These are phyloP conservation scores for Caenorhabditis sp. DNA, from an alignment of 2,888 invertebrate species.

Conservation along the genomic window DNA sequence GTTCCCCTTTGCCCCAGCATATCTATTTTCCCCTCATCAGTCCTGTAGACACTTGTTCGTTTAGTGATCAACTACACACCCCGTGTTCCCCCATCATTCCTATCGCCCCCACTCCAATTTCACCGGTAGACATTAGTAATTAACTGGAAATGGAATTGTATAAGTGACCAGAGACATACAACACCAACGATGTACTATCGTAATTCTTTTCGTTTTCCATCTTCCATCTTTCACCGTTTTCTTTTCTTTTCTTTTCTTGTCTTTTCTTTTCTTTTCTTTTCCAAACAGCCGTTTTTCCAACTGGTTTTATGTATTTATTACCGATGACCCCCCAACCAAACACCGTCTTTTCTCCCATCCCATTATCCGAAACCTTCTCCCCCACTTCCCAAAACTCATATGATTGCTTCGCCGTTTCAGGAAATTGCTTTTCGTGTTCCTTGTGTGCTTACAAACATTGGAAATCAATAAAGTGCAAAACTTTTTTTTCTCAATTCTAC, in stretches of 20 bases:
- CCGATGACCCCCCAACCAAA: slow-evolving; percentile 49
- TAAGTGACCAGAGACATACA: neutral
- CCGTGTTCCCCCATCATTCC: neutral
- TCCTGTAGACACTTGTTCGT: slow-evolving; percentile 9
- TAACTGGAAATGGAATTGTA: slow-evolving; percentile 17
- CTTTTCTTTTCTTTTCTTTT: slow-evolving; percentile 4
- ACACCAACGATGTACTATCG: slow-evolving; percentile 40
- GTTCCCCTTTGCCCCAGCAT: slow-evolving; percentile 19
- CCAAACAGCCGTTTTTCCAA: slow-evolving; percentile 36
- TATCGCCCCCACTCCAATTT: neutral
- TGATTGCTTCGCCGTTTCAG: slow-evolving; percentile 3
- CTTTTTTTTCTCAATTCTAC: too few relatives aligned
- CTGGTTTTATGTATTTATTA: slow-evolving; percentile 60
- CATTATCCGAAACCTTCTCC: neutral
- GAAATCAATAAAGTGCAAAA: slow-evolving; percentile 27
- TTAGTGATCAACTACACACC: slow-evolving; percentile 42
- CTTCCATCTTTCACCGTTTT: too few relatives aligned
- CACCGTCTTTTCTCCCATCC: slow-evolving; percentile 18
- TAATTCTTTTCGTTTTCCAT: neutral
- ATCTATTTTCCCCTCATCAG: slow-evolving; percentile 26
- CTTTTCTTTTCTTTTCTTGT: too few relatives aligned
- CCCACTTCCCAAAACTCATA: neutral
- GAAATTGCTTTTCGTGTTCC: slow-evolving; percentile 43
- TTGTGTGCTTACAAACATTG: slow-evolving; percentile 41
- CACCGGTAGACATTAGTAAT: slow-evolving; percentile 32